Percentiles rank a stretch among this genome's conserved stretches.
phyloP scores from a whole-genome alignment of 2,113 vertebrate genomes.

The Melanostigma gelatinosum region DNA sequence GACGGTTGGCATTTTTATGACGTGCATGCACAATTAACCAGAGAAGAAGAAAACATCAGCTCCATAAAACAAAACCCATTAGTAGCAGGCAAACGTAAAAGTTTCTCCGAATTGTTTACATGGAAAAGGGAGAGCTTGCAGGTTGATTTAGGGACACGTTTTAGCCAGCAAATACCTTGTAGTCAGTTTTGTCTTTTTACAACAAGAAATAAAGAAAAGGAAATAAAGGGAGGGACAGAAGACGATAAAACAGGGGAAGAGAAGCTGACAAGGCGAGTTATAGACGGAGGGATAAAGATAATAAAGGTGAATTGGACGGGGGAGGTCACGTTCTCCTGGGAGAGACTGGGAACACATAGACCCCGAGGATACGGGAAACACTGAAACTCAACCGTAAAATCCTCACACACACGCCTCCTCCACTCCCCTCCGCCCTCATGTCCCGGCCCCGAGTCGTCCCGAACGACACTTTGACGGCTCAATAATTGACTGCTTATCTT shows the following conservation, averaged over 20 bases:
- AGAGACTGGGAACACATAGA: conserved; percentile 5
- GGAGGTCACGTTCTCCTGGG: background rate
- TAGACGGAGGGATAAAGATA: background rate
- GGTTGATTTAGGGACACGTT: background rate
- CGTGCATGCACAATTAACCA: background rate
- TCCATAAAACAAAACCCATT: background rate
- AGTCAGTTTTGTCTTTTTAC: background rate
- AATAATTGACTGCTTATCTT: conserved; percentile 78
- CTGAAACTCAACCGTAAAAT: conserved; percentile 23
- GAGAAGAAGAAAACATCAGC: conserved; percentile 14
- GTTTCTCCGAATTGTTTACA: background rate
- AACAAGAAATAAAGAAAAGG: background rate
- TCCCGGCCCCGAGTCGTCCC: conserved; percentile 10
- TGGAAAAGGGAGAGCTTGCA: background rate
- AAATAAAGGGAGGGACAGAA: background rate
- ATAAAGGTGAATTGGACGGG: background rate
- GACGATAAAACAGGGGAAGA: background rate
- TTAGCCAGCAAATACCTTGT: background rate
- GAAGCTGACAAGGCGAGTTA: background rate
- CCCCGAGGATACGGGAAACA: conserved; percentile 21
- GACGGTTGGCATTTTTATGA: background rate
- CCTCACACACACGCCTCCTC: conserved; percentile 3
- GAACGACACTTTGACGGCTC: conserved; percentile 57
- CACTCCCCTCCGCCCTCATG: background rate
- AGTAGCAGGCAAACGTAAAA: background rate